Evolutionary conservation across 2,797 vertebrate species (phyloP).

Genomic region (Tokudaia muenninki): DNA sequence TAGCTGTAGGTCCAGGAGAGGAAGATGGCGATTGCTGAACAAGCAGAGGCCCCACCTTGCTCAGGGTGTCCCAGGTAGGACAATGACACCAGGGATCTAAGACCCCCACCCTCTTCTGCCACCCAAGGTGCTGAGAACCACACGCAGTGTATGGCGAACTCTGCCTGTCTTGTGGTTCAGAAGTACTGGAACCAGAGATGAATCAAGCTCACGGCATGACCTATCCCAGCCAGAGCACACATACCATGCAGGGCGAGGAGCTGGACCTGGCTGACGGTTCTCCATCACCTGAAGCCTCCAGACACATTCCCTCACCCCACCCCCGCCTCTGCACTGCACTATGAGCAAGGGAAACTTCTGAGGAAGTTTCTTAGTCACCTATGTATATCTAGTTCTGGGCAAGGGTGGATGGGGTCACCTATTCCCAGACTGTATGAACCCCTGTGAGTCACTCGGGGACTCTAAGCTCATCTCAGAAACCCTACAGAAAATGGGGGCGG

Average conservation of each 20-base stretch:
- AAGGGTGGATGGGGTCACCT: background rate
- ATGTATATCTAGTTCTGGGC: background rate
- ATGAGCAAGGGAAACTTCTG: background rate
- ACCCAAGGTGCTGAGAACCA: background rate
- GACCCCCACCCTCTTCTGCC: too few species aligned
- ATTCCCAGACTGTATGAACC: background rate
- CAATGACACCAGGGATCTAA: background rate
- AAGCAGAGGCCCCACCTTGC: background rate
- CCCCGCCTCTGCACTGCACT: background rate
- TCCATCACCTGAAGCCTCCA: background rate
- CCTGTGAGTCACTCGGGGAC: background rate
- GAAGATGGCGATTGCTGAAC: background rate
- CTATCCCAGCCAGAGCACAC: background rate
- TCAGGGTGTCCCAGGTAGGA: background rate
- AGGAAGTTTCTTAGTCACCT: background rate
- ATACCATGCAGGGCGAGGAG: background rate
- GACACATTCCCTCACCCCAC: background rate
- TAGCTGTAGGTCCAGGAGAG: background rate
- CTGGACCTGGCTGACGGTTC: background rate
- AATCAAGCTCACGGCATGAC: background rate
- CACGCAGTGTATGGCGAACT: background rate
- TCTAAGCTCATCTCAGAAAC: background rate
- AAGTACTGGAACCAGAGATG: background rate
- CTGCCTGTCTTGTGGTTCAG: background rate
- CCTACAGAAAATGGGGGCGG: background rate